Percentiles rank a stretch among this genome's conserved stretches.
phyloP scores from a whole-genome alignment of 2,113 vertebrate species.

The Salvelinus fontinalis region DNA sequence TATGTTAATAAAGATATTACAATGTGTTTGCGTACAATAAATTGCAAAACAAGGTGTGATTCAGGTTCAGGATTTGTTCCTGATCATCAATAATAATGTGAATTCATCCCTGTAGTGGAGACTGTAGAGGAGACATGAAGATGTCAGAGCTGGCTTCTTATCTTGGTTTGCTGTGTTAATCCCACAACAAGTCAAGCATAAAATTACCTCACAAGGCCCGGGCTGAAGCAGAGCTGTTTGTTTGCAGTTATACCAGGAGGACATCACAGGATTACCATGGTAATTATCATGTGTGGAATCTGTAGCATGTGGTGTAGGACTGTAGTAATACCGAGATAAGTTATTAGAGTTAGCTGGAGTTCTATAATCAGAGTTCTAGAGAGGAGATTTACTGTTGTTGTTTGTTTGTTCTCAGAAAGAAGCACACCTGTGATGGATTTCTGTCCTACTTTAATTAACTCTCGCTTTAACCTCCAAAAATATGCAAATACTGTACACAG shows the following conservation, averaged over 20 bases:
- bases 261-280: not conserved
- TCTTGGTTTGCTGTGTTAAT: not conserved
- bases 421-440: not conserved
- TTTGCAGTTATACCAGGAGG: not conserved
- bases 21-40: not conserved
- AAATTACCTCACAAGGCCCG: slow-evolving; percentile 1
- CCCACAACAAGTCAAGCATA: slow-evolving; percentile 4
- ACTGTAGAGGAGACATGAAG: not conserved
- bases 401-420: too few relatives aligned
- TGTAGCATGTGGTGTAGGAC: not conserved
- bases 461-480: too few relatives aligned
- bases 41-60: not conserved
- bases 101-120: not conserved
- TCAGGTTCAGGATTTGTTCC: not conserved
- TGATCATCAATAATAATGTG: not conserved
- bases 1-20: not conserved
- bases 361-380: not conserved
- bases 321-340: not conserved
- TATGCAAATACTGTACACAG: too few relatives aligned
- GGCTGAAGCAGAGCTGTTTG: not conserved
- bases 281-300: slow-evolving; percentile 8
- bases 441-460: too few relatives aligned
- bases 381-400: too few relatives aligned
- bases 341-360: not conserved
- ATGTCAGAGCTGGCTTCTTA: not conserved